Evolutionary conservation across 2,113 vertebrate species (phyloP), one percentile per base, ranked within the genome.

Genomic region (Hippocampus zosterae): DNA sequence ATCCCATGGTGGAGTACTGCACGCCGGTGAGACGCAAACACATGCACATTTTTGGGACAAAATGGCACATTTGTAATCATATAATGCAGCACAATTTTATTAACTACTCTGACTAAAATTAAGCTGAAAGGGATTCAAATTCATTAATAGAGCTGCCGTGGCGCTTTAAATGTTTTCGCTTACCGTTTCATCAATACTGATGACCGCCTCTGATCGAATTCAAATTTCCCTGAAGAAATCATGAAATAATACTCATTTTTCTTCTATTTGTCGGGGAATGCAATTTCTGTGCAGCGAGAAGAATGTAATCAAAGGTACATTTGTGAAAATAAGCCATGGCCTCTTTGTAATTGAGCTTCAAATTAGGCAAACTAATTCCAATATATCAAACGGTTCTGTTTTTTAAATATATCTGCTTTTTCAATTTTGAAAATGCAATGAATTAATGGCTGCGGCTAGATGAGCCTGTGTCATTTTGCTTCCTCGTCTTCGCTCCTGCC

Each of bases 1-100:
- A 98, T 81, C 97, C 97, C 44, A 98, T 99, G 96, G 97, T 99
- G 91, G 97, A 99, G 78, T 99, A 99, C 74, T 99, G 97, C 76
- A 96, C 95, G 85, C 97, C 97, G 72, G 97, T 99, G 80, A 98
- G 94, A 66, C 57, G 68, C 70, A 40, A 73, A 65, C 59, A 66
- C 60, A 66, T 53, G 19, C 16, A 64, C 8, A 37, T 37, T 37
- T 37, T 37, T 37, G 33, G 33, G 33, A 37, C 33, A 37, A 37
- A 37, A 37, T 37, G 6, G 33, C 33, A 37, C 33, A 6, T 37
- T 37, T 6, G 53, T 12, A 44, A 44, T 11, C 42, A 44, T 44
- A 44, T 11, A 12, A 37, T 37, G 33, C 33, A 37, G 33, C 33
- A 37, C 33, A 37, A 37, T 37, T 37, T 0, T 37, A 37, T 37